A percentile compares a stretch with the other conserved stretches of the same genome.
Conservation (phyloP, 2,113 vertebrate genomes). For the Psilopsiagon aymara region DNA sequence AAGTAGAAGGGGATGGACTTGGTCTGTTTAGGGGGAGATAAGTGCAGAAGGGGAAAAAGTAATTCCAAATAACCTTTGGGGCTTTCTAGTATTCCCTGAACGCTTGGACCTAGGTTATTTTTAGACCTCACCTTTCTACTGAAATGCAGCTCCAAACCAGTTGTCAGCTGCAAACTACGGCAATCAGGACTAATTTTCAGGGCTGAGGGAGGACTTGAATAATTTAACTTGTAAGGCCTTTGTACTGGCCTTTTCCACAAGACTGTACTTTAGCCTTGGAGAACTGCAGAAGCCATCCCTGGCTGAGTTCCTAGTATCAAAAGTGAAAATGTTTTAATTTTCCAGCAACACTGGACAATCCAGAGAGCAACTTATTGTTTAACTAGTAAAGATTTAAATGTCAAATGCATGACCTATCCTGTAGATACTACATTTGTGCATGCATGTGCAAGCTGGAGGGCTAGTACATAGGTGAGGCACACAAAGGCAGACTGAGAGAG, state of each 20-base stretch:
- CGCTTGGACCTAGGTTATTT: background rate
- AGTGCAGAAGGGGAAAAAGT: background rate
- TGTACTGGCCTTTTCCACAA: constrained; percentile 20
- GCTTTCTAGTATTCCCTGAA: background rate
- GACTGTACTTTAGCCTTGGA: background rate
- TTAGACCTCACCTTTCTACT: background rate
- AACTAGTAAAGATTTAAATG: background rate
- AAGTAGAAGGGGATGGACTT: constrained; percentile 59
- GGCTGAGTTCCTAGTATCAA: background rate
- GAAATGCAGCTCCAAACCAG: background rate
- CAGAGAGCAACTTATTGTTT: background rate
- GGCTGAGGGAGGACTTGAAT: background rate
- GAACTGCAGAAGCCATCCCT: background rate
- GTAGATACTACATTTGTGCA: background rate
- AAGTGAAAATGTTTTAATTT: constrained; percentile 19
- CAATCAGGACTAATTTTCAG: background rate
- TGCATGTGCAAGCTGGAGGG: background rate
- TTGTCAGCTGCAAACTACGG: background rate
- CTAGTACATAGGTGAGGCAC: background rate
- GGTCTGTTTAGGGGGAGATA: constrained; percentile 1
- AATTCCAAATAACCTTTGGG: constrained; percentile 2
- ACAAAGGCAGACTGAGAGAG: background rate
- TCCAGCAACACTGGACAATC: background rate
- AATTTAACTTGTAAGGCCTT: constrained; percentile 18
- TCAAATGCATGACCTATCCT: background rate